Conservation (phyloP, 2,888 invertebrate species). For the Pheosia tremula region DNA sequence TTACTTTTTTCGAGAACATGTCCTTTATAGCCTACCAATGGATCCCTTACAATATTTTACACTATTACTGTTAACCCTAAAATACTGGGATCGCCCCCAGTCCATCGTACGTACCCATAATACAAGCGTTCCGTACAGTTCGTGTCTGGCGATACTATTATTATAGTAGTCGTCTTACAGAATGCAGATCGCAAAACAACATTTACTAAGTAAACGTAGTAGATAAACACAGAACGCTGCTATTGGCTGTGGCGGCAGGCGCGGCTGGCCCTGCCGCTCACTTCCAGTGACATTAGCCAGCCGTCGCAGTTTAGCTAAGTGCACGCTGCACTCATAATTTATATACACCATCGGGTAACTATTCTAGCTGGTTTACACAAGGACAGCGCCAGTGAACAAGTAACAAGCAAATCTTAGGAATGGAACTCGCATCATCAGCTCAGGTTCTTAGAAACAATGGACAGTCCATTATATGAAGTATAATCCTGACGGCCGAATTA, state of each 20-base stretch:
- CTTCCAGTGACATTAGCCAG: slow-evolving; percentile 37
- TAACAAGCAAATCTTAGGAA: neutral
- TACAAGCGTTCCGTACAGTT: too few species aligned
- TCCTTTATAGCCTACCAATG: too few species aligned
- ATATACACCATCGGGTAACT: neutral
- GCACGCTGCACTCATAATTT: neutral
- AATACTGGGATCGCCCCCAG: too few species aligned
- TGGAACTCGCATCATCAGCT: slow-evolving; percentile 11
- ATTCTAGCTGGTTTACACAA: too few species aligned
- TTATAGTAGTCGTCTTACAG: slow-evolving; percentile 9
- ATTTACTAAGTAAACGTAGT: slow-evolving; percentile 35
- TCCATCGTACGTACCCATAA: too few species aligned
- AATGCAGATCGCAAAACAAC: slow-evolving; percentile 34
- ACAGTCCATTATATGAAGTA: slow-evolving; percentile 24
- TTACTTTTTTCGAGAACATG: too few species aligned
- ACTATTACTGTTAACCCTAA: too few species aligned
- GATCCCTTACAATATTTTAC: too few species aligned
- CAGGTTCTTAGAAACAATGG: slow-evolving; percentile 34
- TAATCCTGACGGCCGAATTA: too few species aligned
- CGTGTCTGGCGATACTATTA: too few species aligned
- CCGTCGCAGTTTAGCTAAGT: slow-evolving; percentile 1
- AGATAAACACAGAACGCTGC: slow-evolving; percentile 25
- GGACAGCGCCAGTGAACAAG: too few species aligned
- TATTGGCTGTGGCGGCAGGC: slow-evolving; percentile 53
- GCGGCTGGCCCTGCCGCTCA: slow-evolving; percentile 47